Base-by-base conservation (phyloP, 1,140 invertebrate genomes). In the Meloidogyne hapla region DNA sequence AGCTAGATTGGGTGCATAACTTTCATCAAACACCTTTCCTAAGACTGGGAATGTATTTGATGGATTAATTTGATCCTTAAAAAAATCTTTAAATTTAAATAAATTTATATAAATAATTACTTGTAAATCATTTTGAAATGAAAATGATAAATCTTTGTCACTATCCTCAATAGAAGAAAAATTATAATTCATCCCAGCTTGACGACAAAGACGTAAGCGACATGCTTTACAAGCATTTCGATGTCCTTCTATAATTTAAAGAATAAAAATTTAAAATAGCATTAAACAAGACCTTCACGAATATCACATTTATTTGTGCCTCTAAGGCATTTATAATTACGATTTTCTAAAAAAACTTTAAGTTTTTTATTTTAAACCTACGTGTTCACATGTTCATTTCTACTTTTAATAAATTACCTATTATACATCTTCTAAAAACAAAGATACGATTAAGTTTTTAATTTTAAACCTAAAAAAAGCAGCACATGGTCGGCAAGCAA, bases 291-390 rank as follows among this genome's bases (percentile, higher is more conserved):
- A 42, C 65, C 65, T 67, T 42, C 40, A 18, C 65, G 28, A 42
- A 67, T 67, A 42, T 67, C 65, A 42, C 65, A 67, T 18, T 42
- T 67, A 21, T 67, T 67, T 33, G 65, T 67, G n/a, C 65, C 65
- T 33, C 65, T 33, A 33, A 67, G 65, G n/a, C 65, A 67, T n/a
- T 67, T 67, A 42, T 67, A 67, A 9, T 18, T 67, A 33, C 65
- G 65, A 25, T 67, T 67, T 8, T 67, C 65, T n/a, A n/a, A n/a
- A n/a, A n/a, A n/a, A n/a, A n/a, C n/a, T n/a, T n/a, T n/a, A n/a
- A n/a, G n/a, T n/a, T n/a, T n/a, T n/a, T n/a, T n/a, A n/a, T n/a
- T n/a, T n/a, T n/a, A n/a, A n/a, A n/a, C n/a, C n/a, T n/a, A n/a
- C n/a, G n/a, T n/a, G n/a, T n/a, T n/a, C n/a, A n/a, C n/a, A n/a